Base-by-base conservation (phyloP, 2,888 invertebrate genomes). In the Ectemnius continuus region DNA sequence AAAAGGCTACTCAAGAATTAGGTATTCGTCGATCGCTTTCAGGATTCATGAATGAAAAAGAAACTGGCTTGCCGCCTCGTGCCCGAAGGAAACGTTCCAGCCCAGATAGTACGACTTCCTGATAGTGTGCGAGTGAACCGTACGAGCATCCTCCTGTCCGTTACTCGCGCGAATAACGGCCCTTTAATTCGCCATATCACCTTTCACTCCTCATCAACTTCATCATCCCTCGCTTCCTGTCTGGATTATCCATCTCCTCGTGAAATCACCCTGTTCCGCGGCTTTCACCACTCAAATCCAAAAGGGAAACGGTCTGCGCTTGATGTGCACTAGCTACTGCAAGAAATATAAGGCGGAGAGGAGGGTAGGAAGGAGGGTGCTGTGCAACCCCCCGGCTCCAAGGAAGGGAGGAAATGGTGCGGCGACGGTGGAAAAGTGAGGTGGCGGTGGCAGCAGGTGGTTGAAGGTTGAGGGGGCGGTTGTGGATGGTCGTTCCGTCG, bases 401-500 rank as follows among this genome's bases (percentile, higher is more conserved):
- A 52, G 16, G 16, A 14, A 52, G 52, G n/a, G 36, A 13, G 69
- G 57, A 62, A 70, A 69, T 52, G 56, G 52, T 52, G 4, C 16
- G 52, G 52, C 1, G 52, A 1, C 16, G 52, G 52, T 3, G 52
- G 16, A 52, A 52, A 14, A 14, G 52, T 52, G 14, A 4, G 52
- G 13, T 16, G 52, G 52, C 16, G 52, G 52, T 52, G 76, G 88
- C 87, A 89, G 90, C 90, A 90, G 90, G 90, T 90, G 90, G 90
- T 90, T 90, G 86, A 85, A 86, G 83, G 79, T 84, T 84, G 79
- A 84, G 79, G 88, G 88, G 90, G 88, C 88, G 89, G 87, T 85
- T 77, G 86, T 83, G 80, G 56, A 62, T 73, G 77, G 75, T 80
- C 80, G 69, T 80, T 76, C 68, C 59, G 45, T 61, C 45, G 36